Evolutionary conservation across 2,113 vertebrate species (phyloP).

Genomic region (Montifringilla adamsi): DNA sequence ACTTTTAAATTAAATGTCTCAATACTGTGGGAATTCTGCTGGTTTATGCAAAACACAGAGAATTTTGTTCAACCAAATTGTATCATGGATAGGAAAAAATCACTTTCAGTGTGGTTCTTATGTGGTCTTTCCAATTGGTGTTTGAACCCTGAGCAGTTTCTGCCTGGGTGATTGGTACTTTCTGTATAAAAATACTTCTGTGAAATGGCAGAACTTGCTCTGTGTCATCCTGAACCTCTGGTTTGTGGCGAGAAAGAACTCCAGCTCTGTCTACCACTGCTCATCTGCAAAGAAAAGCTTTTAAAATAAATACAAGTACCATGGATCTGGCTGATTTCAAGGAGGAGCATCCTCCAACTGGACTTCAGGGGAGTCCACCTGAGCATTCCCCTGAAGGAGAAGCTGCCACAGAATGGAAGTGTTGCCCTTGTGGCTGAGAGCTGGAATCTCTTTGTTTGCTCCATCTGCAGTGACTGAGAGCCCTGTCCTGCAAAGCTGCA

Average conservation of each 20-base stretch:
- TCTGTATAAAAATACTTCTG: not conserved
- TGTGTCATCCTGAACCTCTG: not conserved
- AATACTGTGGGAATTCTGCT: not conserved
- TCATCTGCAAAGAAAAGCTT: not conserved
- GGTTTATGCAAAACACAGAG: not conserved
- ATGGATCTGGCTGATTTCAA: not conserved
- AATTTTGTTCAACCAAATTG: not conserved
- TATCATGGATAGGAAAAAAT: not conserved
- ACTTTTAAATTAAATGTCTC: not conserved
- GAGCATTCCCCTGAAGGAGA: not conserved
- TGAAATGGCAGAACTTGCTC: not conserved
- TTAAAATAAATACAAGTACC: not conserved
- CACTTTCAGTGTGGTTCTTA: not conserved
- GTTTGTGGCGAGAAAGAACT: not conserved
- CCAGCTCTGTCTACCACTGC: not conserved
- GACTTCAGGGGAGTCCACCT: not conserved
- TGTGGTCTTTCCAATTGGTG: not conserved
- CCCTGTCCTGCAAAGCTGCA: not conserved
- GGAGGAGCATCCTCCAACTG: not conserved
- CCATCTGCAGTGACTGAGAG: not conserved
- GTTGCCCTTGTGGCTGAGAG: not conserved
- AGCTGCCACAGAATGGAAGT: not conserved
- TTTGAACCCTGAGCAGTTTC: not conserved
- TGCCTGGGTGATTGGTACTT: not conserved
- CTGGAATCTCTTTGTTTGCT: not conserved